phyloP scores from a whole-genome alignment of 2,888 invertebrate genomes.

The Limnephilus marmoratus region DNA sequence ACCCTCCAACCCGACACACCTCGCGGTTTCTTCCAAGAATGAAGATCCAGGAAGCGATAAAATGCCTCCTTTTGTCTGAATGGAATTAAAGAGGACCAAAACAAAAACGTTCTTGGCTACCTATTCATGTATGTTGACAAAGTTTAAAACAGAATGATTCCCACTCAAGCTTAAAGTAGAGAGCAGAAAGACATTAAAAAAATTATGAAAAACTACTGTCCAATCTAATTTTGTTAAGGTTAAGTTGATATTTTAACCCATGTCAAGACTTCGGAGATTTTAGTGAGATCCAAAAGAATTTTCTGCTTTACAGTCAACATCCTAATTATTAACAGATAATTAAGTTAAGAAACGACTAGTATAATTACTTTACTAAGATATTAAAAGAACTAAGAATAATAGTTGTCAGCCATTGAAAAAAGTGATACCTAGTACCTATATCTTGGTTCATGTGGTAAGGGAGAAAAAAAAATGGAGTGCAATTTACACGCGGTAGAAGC shows the following conservation, averaged over 20 bases:
- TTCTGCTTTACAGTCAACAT: no score
- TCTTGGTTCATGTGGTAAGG: no score
- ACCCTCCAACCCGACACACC: background rate
- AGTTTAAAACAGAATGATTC: background rate
- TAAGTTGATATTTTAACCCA: background rate
- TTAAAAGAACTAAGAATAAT: background rate
- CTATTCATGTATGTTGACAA: background rate
- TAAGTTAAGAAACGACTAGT: background rate
- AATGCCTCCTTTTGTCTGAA: constrained; percentile 8
- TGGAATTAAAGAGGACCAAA: background rate
- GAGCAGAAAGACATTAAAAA: background rate
- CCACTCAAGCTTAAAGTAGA: background rate
- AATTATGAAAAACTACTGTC: background rate
- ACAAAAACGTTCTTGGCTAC: background rate
- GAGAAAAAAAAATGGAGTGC: no score
- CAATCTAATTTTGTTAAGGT: background rate
- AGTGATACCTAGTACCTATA: background rate
- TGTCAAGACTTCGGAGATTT: no score
- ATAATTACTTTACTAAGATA: background rate
- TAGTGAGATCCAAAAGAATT: background rate
- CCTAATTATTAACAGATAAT: background rate
- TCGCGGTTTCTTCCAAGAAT: constrained; percentile 10
- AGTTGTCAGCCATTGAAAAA: background rate
- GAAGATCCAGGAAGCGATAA: constrained; percentile 22
- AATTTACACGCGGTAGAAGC: no score